Evolutionary conservation across 1,140 invertebrate species (phyloP).

Genomic region (Rhyacophila brunnea): DNA sequence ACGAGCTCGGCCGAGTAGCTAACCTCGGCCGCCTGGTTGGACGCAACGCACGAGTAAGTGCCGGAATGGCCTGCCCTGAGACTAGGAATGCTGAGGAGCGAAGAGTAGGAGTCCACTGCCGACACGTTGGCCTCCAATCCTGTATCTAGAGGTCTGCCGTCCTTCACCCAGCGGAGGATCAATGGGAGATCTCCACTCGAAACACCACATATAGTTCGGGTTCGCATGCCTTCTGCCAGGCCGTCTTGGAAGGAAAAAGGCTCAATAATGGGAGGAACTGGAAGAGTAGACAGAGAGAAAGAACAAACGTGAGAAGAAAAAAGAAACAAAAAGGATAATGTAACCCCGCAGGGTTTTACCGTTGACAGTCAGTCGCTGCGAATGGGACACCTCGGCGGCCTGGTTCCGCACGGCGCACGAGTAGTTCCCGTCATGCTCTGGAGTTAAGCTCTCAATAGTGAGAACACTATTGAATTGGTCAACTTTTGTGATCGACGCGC

Average conservation of each 20-base stretch:
- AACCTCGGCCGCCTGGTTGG: slow-evolving; percentile 74
- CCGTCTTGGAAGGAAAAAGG: slow-evolving; percentile 80
- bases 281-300: slow-evolving; percentile 62
- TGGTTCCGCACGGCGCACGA: slow-evolving; percentile 71
- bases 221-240: slow-evolving; percentile 80
- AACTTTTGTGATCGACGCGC: slow-evolving; percentile 67
- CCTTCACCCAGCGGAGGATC: slow-evolving; percentile 76
- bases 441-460: slow-evolving; percentile 74
- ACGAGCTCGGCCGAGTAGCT: slow-evolving; percentile 70
- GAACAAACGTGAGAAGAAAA: slow-evolving; percentile 60
- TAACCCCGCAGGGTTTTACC: slow-evolving; percentile 57
- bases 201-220: slow-evolving; percentile 81
- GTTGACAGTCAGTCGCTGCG: slow-evolving; percentile 75
- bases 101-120: slow-evolving; percentile 72
- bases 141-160: slow-evolving; percentile 60
- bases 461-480: slow-evolving; percentile 77
- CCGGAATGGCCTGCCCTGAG: slow-evolving; percentile 72
- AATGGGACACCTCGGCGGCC: slow-evolving; percentile 70
- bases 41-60: slow-evolving; percentile 78
- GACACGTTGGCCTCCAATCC: slow-evolving; percentile 66
- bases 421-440: slow-evolving; percentile 76
- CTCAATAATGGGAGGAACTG: slow-evolving; percentile 83
- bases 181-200: slow-evolving; percentile 77
- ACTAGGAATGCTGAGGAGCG: slow-evolving; percentile 59
- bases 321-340: slow-evolving; percentile 42